Evolutionary conservation across 2,797 vertebrate species (phyloP), one percentile per base, ranked within the genome.

Genomic region (Microtus californicus): DNA sequence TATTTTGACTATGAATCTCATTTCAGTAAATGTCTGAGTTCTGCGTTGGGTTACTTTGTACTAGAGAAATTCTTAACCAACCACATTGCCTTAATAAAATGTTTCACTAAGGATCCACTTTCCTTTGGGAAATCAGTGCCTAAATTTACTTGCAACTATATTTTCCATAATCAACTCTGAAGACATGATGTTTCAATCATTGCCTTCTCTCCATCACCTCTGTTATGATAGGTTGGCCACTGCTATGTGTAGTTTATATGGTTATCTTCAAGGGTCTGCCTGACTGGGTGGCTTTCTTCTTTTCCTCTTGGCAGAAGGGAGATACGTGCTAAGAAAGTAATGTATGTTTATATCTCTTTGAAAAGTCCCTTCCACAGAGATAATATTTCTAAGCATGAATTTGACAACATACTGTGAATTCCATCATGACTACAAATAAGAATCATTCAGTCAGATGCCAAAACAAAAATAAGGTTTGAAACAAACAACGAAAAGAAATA

Each of bases 371-470:
- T 98, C 98, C 97, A 98, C 98, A 98, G 85, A 98, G 97, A 98
- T 97, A 97, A 23, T 98, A 97, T 98, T 98, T 98, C 98, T 97
- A 98, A 98, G 98, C 98, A 97, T 98, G 97, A 98, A 97, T 97
- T 97, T 98, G 98, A 98, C 95, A 98, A 65, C 98, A 97, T 98
- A 97, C 98, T 98, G 98, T 98, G 98, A 98, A 98, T 97, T 98
- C 98, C 97, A 98, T 97, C 97, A 96, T 98, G 97, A 89, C 97
- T 98, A 98, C 97, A 97, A 97, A 97, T 48, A 91, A 95, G 96
- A 97, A 94, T 97, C 95, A 96, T 98, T 97, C 34, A 81, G 5
- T 98, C 97, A 96, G 90, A 96, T 97, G 96, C 71, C 92, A 97
- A 97, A 98, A 98, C 98, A 98, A 25, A 69, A 98, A 92, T 92